These are phyloP conservation scores for Pterocles gutturalis DNA, from an alignment of 2,113 vertebrate species.

Conservation along the genomic window DNA sequence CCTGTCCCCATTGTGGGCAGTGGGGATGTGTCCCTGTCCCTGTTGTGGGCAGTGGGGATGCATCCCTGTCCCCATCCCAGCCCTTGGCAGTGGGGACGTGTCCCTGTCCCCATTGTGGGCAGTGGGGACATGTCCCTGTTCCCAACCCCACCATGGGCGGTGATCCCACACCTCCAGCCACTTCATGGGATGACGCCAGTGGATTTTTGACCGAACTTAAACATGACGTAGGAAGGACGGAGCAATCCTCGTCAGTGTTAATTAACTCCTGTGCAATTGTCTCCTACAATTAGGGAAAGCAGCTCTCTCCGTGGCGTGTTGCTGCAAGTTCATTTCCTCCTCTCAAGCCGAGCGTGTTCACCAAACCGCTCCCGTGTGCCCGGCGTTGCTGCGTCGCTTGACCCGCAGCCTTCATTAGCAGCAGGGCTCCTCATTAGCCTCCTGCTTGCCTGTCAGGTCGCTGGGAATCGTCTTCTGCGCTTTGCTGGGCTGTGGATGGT, in stretches of 20 bases:
- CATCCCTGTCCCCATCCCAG: too few relatives aligned
- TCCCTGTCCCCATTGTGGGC: too few relatives aligned
- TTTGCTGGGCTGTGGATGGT: fast-evolving
- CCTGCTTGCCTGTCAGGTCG: background rate
- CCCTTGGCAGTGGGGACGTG: too few relatives aligned
- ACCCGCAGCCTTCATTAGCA: background rate
- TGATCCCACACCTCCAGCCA: fast-evolving
- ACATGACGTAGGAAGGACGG: background rate
- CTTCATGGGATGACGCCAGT: fast-evolving
- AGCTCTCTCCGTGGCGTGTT: background rate
- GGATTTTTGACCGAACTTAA: background rate
- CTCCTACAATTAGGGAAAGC: background rate
- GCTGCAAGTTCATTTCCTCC: background rate
- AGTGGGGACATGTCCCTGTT: too few relatives aligned
- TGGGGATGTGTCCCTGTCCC: background rate
- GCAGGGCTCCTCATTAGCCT: background rate
- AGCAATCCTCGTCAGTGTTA: background rate
- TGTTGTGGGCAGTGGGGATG: fast-evolving
- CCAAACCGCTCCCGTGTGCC: background rate
- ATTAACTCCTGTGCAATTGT: background rate
- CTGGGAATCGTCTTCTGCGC: background rate
- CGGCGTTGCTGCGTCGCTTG: fast-evolving
- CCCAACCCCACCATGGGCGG: background rate
- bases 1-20: too few relatives aligned
- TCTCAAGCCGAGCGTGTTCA: background rate